Conservation (phyloP, 2,113 vertebrate genomes). For the Hippopotamus amphibius region DNA sequence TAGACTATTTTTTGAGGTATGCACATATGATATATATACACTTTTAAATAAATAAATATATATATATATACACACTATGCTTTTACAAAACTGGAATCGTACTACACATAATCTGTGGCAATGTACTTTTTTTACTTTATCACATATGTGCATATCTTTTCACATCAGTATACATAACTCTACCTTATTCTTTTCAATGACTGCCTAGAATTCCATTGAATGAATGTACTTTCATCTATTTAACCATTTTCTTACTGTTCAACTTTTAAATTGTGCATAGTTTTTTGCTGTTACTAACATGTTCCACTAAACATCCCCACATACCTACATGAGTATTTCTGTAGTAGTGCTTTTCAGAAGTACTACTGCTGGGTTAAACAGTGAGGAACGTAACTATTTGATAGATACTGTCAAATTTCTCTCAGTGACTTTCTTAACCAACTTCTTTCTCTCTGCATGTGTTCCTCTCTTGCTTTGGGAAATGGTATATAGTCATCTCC, state of each 20-base stretch:
- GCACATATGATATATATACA: neutral
- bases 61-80: neutral
- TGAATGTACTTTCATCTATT: neutral
- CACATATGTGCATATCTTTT: neutral
- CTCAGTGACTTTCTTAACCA: neutral
- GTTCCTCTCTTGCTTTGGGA: neutral
- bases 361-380: neutral
- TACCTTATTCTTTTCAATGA: neutral
- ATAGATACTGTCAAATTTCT: neutral
- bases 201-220: neutral
- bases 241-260: neutral
- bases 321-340: neutral
- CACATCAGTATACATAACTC: neutral
- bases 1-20: neutral
- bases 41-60: neutral
- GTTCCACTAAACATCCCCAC: neutral
- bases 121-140: neutral
- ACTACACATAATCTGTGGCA: neutral
- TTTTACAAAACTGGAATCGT: conserved; percentile 27
- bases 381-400: neutral
- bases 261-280: neutral
- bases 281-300: neutral
- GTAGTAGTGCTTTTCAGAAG: neutral
- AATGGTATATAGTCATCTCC: neutral
- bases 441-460: neutral